Evolutionary conservation across 2,888 invertebrate species (phyloP).

Genomic region (Euproctis similis): DNA sequence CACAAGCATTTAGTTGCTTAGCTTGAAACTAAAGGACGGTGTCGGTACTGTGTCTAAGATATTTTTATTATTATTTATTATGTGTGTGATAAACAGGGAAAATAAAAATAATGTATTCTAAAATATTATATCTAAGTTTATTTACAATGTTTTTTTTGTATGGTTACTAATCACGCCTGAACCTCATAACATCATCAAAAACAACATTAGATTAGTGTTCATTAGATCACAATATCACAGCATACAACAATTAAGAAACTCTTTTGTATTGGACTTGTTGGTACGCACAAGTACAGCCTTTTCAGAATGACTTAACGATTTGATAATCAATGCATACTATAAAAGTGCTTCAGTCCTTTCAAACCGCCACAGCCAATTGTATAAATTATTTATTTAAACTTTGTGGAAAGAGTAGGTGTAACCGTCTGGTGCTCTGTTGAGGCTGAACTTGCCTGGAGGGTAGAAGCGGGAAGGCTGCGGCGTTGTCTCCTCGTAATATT

Average conservation of each 20-base stretch:
- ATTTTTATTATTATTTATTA: too few species aligned
- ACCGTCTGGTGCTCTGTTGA: slow-evolving; percentile 91
- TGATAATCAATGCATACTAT: slow-evolving; percentile 63
- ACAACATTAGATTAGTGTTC: slow-evolving; percentile 59
- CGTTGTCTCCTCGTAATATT: slow-evolving; percentile 77
- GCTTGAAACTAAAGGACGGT: too few species aligned
- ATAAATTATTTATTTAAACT: slow-evolving; percentile 62
- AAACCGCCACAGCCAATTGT: slow-evolving; percentile 50
- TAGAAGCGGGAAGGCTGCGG: slow-evolving; percentile 84
- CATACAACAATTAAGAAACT: slow-evolving; percentile 72
- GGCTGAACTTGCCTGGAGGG: slow-evolving; percentile 89
- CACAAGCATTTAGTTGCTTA: too few species aligned
- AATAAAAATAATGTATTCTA: slow-evolving; percentile 11
- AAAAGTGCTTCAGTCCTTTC: slow-evolving; percentile 49
- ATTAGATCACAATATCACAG: slow-evolving; percentile 74
- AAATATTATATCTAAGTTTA: slow-evolving; percentile 49
- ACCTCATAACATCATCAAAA: slow-evolving; percentile 39
- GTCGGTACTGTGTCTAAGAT: too few species aligned
- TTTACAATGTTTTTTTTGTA: slow-evolving; percentile 64
- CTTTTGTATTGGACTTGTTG: slow-evolving; percentile 52
- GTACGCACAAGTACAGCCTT: slow-evolving; percentile 40
- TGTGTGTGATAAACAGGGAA: too few species aligned
- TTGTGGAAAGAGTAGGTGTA: slow-evolving; percentile 90
- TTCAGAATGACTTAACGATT: slow-evolving; percentile 60
- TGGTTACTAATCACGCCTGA: slow-evolving; percentile 39